Conservation (phyloP, 2,797 vertebrate genomes). For the Hippocampus kuda region DNA sequence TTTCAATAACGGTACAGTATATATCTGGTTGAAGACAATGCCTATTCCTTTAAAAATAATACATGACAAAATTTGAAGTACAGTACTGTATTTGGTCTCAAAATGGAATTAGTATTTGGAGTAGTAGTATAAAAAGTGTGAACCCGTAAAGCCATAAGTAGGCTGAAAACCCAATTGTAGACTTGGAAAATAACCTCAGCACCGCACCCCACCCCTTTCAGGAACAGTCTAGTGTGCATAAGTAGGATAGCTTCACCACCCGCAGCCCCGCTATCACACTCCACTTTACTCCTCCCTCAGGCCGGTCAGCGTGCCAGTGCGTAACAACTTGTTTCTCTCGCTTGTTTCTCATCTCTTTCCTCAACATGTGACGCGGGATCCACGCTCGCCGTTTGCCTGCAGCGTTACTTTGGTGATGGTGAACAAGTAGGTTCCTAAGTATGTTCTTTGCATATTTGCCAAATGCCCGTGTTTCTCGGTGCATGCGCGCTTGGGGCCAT, state of each 20-base stretch:
- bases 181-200: not conserved
- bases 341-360: slow-evolving; percentile 16
- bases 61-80: not conserved
- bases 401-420: slow-evolving; percentile 33
- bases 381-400: slow-evolving; percentile 9
- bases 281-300: slow-evolving; percentile 24
- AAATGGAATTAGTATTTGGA: not conserved
- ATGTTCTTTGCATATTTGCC: slow-evolving; percentile 1
- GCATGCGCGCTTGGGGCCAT: not conserved
- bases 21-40: not conserved
- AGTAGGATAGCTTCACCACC: slow-evolving; percentile 42
- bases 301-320: slow-evolving; percentile 32
- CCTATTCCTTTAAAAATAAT: not conserved
- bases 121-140: slow-evolving; percentile 1
- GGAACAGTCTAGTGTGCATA: slow-evolving; percentile 54
- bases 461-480: not conserved
- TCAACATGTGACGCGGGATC: slow-evolving; percentile 39
- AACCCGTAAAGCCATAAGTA: not conserved
- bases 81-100: not conserved
- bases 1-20: not conserved
- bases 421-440: slow-evolving; percentile 34
- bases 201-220: not conserved
- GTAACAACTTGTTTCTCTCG: slow-evolving; percentile 40
- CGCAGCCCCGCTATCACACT: slow-evolving; percentile 8
- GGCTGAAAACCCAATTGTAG: not conserved